Percentiles rank a stretch among this genome's conserved stretches.
phyloP scores from a whole-genome alignment of 1,140 invertebrate genomes.

The Drosophila suzukii region DNA sequence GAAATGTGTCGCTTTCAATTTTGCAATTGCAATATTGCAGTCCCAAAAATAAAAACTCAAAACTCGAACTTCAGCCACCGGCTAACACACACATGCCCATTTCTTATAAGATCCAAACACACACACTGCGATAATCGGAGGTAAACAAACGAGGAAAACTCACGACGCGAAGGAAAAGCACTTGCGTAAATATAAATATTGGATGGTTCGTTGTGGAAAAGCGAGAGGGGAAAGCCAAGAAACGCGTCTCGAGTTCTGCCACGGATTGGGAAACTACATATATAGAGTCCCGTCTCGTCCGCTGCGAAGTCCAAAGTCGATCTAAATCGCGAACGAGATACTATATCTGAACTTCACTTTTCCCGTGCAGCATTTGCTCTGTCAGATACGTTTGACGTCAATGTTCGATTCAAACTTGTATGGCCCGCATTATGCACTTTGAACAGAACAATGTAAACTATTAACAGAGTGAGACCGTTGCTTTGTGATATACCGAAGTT shows the following conservation, averaged over 20 bases:
- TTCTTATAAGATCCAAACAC: constrained; percentile 17
- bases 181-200: constrained; percentile 81
- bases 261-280: not conserved
- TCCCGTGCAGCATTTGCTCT: not conserved
- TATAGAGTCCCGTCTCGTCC: not conserved
- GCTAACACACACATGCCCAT: constrained; percentile 27
- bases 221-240: constrained; percentile 1
- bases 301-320: constrained; percentile 3
- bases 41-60: constrained; percentile 13
- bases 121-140: constrained; percentile 8
- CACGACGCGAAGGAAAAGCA: constrained; percentile 48
- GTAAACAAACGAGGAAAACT: constrained; percentile 46
- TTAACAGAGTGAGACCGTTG: not conserved
- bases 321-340: constrained; percentile 1
- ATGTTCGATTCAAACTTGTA: not conserved
- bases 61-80: constrained; percentile 60
- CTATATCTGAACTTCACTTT: constrained; percentile 5
- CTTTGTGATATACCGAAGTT: not conserved
- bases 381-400: not conserved
- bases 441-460: not conserved
- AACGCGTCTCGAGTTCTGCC: constrained; percentile 2
- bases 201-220: constrained; percentile 19
- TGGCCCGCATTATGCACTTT: not conserved
- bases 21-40: constrained; percentile 63
- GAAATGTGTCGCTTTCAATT: constrained; percentile 72